Conservation (phyloP, 2,113 vertebrate species). For the Paradisaea rubra region DNA sequence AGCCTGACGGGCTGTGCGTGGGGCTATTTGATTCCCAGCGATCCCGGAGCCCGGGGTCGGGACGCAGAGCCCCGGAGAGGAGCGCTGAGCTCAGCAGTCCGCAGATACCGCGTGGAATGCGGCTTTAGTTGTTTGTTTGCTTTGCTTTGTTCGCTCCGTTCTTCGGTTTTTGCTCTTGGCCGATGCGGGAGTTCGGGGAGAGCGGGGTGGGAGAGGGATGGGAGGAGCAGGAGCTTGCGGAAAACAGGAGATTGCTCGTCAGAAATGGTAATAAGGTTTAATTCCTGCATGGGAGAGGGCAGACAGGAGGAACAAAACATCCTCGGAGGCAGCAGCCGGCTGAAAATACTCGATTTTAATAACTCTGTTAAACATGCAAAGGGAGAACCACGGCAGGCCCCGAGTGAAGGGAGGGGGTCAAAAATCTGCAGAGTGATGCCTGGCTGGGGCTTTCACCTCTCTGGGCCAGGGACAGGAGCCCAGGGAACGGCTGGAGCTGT, state of each 20-base stretch:
- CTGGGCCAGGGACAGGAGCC: not conserved
- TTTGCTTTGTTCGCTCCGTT: not conserved
- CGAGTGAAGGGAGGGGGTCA: not conserved
- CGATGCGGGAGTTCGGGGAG: not conserved
- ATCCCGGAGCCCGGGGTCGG: not conserved
- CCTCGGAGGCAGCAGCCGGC: not conserved
- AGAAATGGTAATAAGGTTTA: not conserved
- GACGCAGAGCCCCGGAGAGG: not conserved
- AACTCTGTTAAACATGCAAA: not conserved
- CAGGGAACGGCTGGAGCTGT: not conserved
- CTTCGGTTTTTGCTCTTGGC: not conserved
- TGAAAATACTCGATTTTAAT: not conserved
- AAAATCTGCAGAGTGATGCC: not conserved
- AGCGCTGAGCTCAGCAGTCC: conserved; percentile 19
- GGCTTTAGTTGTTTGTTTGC: not conserved
- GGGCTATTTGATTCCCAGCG: not conserved
- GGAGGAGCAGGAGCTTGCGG: not conserved
- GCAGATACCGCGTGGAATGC: not conserved
- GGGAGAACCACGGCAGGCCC: not conserved
- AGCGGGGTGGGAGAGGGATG: not conserved
- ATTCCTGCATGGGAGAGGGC: not conserved
- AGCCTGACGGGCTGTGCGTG: not conserved
- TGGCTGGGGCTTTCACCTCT: not conserved
- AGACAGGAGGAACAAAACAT: not conserved
- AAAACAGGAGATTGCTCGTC: conserved; percentile 1